Evolutionary conservation across 2,113 vertebrate genomes (phyloP), one percentile per base, ranked within the genome.

Genomic region (Oncorhynchus kisutch): DNA sequence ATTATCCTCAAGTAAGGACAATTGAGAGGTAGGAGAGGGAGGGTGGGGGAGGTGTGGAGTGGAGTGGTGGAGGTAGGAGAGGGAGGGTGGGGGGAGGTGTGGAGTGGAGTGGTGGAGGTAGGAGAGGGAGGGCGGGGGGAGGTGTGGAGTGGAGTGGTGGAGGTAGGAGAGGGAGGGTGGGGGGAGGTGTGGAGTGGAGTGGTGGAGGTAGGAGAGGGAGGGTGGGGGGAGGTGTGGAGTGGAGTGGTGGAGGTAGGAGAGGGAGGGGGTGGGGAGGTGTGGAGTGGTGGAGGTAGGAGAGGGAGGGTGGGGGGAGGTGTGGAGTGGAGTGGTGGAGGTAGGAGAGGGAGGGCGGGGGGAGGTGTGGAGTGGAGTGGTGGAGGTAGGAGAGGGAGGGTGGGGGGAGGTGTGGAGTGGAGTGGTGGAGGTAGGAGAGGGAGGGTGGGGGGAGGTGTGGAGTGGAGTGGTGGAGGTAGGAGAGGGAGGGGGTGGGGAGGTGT

Each of bases 1-100:
- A 90, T 92, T 92, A 91, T 67, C 84, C 78, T 86, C 90, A 91
- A 92, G 91, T 91, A 90, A 84, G 85, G 86, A 91, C 91, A 92
- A 86, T 87, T 75, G 78, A 84, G 86, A 84, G 82, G 84, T 82
- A 82, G 68, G 75, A 70, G 25, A 2, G 70, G 77, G 80, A 66
- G 34, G 29, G 60, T 0, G 29, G 5, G 27, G 39, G 29, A 4
- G 24, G n/a, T 27, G 60, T 13, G 31, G 29, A 86, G 84, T 87
- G 72, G 77, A 86, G 84, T 87, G 72, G 77, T 27, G 83, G 86
- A 85, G 81, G 83, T 81, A 81, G 70, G 74, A 70, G 25, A 2
- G 77, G 71, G 77, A 4, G 31, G 25, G 25, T 25, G 1, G 3
- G 5, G 31, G 31, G 31, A 31, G 31, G 31, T 31, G 31, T 31